Evolutionary conservation across 2,888 invertebrate genomes (phyloP), one percentile per base, ranked within the genome.

Genomic region (Epirrhoe alternata): DNA sequence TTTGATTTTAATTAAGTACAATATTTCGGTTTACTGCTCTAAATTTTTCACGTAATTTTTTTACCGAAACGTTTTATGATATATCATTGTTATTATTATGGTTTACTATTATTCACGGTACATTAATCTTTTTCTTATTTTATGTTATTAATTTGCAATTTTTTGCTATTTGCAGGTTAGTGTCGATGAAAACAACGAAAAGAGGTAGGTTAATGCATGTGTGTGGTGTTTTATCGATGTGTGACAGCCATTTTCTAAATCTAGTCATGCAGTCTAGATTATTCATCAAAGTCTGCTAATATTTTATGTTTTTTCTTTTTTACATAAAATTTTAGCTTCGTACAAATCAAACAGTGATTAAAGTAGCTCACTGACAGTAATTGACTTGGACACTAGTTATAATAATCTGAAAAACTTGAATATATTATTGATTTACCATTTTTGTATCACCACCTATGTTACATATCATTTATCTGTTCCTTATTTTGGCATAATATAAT

Each of bases 141-240:
- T 51, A 33, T 52, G 14, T 45, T 54, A 49, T 0, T 68, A 64
- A 66, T 62, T 38, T 61, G 6, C 10, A 66, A 60, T 73, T 74
- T 74, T 60, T 79, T 81, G 58, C 49, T 79, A 65, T 74, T 85
- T 85, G 69, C 86, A 86, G 86, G 86, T 86, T 79, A 76, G 86
- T 86, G 71, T 69, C 31, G 69, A 72, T 66, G 67, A 54, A 35
- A 59, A 63, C 76, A 50, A 49, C 66, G 42, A 61, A 68, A 62
- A 68, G 66, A 86, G 86, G 86, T 86, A 78, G 73, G 86, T 85
- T 67, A 68, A 71, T 76, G 83, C 81, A 83, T 76, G 79, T 76
- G 81, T 76, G 80, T 73, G 68, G 68, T 73, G 68, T 75, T 55
- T 63, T 63, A n/a, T 56, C 35, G n/a, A 42, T 8, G 24, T 57